Evolutionary conservation across 2,113 vertebrate species (phyloP), one percentile per base, ranked within the genome.

Genomic region (Crotalus tigris): DNA sequence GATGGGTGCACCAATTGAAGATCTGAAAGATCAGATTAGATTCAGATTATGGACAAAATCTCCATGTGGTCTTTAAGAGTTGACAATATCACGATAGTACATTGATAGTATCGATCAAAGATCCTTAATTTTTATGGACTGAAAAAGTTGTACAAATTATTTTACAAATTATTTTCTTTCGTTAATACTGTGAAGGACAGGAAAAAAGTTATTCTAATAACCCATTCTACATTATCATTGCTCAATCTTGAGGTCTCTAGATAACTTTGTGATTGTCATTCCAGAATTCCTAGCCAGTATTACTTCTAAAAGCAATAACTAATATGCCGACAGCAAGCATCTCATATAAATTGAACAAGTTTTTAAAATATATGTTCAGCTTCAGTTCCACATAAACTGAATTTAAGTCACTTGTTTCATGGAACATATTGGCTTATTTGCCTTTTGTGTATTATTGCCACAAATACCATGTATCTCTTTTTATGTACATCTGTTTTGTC

Each of bases 401-500:
- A 88, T 88, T 61, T 90, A 85, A 92, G 69, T 57, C 11, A 19
- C 17, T 85, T 90, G 61, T 92, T 92, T 81, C 8, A 85, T 49
- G 44, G 69, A 89, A 57, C 4, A 58, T 51, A 92, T 33, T 58
- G 54, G 87, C 26, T 90, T 85, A 90, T 90, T 90, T 92, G 64
- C 44, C 29, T 61, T 59, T 58, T 59, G 61, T 57, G 55, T 21
- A 90, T 39, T 93, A 93, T 59, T 13, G 54, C 55, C 75, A 92
- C 64, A 89, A 58, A 92, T 89, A 26, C 49, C 64, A 90, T 39
- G 69, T 85, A 90, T 85, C 64, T 59, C 39, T 51, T 90, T 92
- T 92, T 57, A 85, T 51, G 92, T 85, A 51, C 88, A 85, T 85
- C 54, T 93, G 69, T 85, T 85, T 90, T 90, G 29, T 85, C 89